Evolutionary conservation across 2,888 invertebrate genomes (phyloP), one percentile per base, ranked within the genome.

Genomic region (Ceriagrion tenellum): DNA sequence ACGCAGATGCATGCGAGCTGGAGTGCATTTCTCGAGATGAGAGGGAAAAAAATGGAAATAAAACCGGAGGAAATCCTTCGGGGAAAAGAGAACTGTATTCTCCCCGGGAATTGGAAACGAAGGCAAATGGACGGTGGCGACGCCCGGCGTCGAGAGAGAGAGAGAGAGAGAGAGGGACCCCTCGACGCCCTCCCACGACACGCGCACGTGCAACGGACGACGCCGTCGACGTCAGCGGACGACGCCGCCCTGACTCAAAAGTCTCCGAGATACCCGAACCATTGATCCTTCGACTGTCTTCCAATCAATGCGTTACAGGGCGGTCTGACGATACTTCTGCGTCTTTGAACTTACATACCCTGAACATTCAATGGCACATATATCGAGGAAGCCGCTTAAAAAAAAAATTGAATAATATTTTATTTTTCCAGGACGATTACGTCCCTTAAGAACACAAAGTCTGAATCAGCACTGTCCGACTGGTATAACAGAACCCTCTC

Each of bases 121-220:
- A 12, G 47, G 47, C 2, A 47, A 47, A 47, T 47, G 47, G 69
- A 10, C 10, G n/a, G n/a, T 4, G 69, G n/a, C 10, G 69, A n/a
- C 10, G 12, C n/a, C 69, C n/a, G n/a, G n/a, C 69, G 69, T 12
- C n/a, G 16, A 23, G n/a, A 23, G 26, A 26, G 16, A 23, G n/a
- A 23, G 26, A 26, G 16, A 23, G n/a, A 23, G 26, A 26, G n/a
- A n/a, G n/a, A n/a, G n/a, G n/a, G n/a, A 26, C 16, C 30, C 13
- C 13, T 10, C 81, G 81, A 30, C 81, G 81, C 35, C 81, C 35
- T 16, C 30, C 81, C 8, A 26, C 81, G 35, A 69, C 81, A n/a
- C 35, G 13, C 81, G 81, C 81, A 81, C 81, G 81, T 81, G 81
- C 81, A 81, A 30, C 81, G 26, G 81, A 81, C 81, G 81, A 81